Base-by-base conservation (phyloP, 1,140 invertebrate genomes). In the Cylas formicarius region DNA sequence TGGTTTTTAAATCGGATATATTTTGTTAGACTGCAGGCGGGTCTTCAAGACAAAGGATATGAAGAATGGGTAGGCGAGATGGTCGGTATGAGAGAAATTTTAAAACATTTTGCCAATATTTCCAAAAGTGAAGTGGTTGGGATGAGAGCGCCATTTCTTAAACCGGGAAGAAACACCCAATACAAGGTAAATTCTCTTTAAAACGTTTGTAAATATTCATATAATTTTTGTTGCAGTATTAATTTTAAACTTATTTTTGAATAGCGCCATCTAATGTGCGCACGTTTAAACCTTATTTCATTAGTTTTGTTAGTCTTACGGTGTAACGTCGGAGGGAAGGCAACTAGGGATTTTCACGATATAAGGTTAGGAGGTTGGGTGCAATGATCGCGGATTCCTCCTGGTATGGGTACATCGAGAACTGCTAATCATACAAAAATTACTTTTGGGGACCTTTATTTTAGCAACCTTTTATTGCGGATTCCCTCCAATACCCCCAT, bases 31-130 rank as follows among this genome's bases (percentile, higher is more conserved):
- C 48, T 79, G 40, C 86, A 90, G 61, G 80, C 84, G 62, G 86
- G 86, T 19, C 67, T 91, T 1, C 83, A 91, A 67, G 83, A 88
- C 61, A 85, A 89, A 67, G 82, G 83, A 1, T 90, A 90, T 59
- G 87, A 92, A 67, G 84, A 90, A 67, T 92, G 87, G 89, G 82
- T 83, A 1, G 84, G 86, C 17, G 90, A 94, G 72, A 91, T 92
- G 84, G 86, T 93, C 52, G 89, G 89, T 23, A 91, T 92, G 86
- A 74, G 88, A 52, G 85, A 90, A 63, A 90, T 90, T 58, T 68
- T 94, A 0, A 73, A 75, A 31, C 78, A 82, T 52, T 92, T 90
- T 59, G 76, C 87, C 6, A 88, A 90, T 63, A 77, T 94, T 46
- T 82, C 85, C 7, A 77, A 77, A 29, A 78, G 75, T 41, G 86